A percentile compares a stretch with the other conserved stretches of the same genome.
These are phyloP conservation scores for Labroides dimidiatus DNA, from an alignment of 2,797 vertebrate genomes.

Conservation along the genomic window DNA sequence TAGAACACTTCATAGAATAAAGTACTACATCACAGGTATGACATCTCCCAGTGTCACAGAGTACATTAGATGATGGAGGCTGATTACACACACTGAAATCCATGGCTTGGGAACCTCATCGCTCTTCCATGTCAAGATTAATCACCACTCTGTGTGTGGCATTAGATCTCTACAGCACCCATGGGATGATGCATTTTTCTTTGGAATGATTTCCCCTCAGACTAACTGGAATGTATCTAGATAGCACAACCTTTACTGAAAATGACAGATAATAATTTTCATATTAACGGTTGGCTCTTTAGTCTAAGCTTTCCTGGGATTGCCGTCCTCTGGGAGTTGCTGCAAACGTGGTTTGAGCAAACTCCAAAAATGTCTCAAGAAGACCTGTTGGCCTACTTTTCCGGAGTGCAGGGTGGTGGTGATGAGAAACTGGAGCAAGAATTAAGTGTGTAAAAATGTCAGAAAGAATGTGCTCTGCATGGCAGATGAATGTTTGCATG, in stretches of 20 bases:
- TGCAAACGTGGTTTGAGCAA: constrained; percentile 49
- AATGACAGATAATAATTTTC: constrained; percentile 38
- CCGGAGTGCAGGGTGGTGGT: not conserved
- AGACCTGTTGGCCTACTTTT: constrained; percentile 63
- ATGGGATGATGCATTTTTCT: constrained; percentile 17
- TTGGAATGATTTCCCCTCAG: constrained; percentile 24
- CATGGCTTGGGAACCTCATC: constrained; percentile 27
- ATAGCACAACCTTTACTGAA: constrained; percentile 1
- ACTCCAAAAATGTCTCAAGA: constrained; percentile 58
- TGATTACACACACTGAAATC: constrained; percentile 28
- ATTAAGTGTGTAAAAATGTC: not conserved
- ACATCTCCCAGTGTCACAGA: constrained; percentile 3
- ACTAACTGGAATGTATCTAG: constrained; percentile 6
- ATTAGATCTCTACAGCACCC: not conserved
- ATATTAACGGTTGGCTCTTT: constrained; percentile 14
- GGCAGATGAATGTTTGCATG: too few species aligned
- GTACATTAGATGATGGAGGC: constrained; percentile 1
- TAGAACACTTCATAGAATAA: not conserved
- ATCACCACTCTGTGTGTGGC: constrained; percentile 3
- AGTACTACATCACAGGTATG: constrained; percentile 1
- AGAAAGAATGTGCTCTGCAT: not conserved
- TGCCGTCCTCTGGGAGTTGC: constrained; percentile 40
- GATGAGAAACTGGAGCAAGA: constrained; percentile 19
- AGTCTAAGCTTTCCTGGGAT: constrained; percentile 45
- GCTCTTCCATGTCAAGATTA: constrained; percentile 17